Evolutionary conservation across 2,113 vertebrate genomes (phyloP), one percentile per base, ranked within the genome.

Genomic region (Ictalurus punctatus): DNA sequence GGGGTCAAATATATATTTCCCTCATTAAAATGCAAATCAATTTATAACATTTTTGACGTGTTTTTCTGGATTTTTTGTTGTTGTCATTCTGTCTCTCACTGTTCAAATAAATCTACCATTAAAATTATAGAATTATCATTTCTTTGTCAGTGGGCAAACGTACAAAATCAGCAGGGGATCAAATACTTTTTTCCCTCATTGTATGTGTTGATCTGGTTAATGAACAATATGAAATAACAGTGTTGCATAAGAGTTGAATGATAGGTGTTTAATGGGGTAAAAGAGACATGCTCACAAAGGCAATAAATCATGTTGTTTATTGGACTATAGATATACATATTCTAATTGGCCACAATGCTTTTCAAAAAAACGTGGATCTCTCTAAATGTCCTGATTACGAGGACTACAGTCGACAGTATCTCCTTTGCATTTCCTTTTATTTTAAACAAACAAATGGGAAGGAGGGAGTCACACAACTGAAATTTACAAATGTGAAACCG

Each of bases 271-370:
- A 63, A 78, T 80, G 16, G 78, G 74, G 83, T 65, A 52, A 90
- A 81, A 54, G 44, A 87, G 40, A 86, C 85, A 80, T 59, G 6
- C 27, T 76, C 56, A 91, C 56, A 82, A 74, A 69, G 34, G 83
- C 56, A 87, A 80, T 89, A 25, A 89, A 76, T 91, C 88, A 83
- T 91, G 81, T 82, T 78, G 61, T 91, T 89, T 85, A 89, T 91
- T 91, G 82, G 84, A 89, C 86, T 91, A 85, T 89, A 82, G 86
- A 87, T 91, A 89, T 91, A 89, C 90, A 91, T 74, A 83, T 81
- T 91, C 85, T 89, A 85, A 83, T 91, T 91, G 90, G 88, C 90
- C 84, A 91, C 88, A 89, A 86, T 80, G 65, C 86, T 89, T 79
- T 87, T 88, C 27, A 61, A 63, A 87, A 71, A 87, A 73, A 58